phyloP scores from a whole-genome alignment of 1,140 invertebrate genomes.

The Mactra quadrangularis region DNA sequence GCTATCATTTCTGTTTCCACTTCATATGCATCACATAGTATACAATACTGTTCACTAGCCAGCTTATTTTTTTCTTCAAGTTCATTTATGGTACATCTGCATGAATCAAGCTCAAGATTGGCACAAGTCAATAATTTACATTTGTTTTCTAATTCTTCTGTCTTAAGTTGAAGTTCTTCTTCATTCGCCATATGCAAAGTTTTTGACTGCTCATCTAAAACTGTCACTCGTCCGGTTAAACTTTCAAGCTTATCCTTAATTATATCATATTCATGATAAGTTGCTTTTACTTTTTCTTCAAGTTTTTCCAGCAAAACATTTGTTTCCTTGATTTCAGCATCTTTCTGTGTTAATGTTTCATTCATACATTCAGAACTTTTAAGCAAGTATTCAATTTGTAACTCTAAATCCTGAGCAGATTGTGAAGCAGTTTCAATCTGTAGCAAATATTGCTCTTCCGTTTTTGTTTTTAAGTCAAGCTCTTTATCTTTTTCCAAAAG shows the following conservation, averaged over 20 bases:
- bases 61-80: neutral
- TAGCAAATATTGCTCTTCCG: neutral
- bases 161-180: neutral
- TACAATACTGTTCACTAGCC: neutral
- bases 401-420: constrained; percentile 27
- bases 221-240: neutral
- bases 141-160: neutral
- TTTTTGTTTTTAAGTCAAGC: neutral
- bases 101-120: neutral
- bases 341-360: constrained; percentile 37
- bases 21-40: neutral
- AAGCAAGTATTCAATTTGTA: constrained; percentile 51
- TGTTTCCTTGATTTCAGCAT: constrained; percentile 44
- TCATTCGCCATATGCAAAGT: neutral
- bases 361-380: constrained; percentile 44
- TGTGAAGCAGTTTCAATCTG: neutral
- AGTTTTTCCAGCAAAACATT: neutral
- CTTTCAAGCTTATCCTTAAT: neutral
- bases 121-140: neutral
- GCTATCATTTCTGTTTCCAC: neutral
- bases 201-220: neutral
- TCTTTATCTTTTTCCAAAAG: neutral
- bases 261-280: neutral
- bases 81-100: neutral
- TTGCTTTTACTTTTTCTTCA: neutral